Conservation (phyloP, 2,888 invertebrate genomes). For the Furcula furcula region DNA sequence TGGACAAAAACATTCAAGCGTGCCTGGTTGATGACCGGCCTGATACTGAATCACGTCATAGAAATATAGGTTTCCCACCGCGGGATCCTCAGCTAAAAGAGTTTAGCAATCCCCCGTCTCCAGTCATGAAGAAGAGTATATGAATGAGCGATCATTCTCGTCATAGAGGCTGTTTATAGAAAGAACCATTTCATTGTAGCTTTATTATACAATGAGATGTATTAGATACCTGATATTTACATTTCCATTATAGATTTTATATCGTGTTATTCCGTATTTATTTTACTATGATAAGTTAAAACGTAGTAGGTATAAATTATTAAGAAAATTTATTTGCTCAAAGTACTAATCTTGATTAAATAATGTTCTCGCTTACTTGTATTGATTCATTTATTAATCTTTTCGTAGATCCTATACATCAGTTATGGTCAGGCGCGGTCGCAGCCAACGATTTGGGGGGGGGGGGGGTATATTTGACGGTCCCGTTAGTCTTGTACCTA, state of each 20-base stretch:
- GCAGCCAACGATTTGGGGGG: too few relatives aligned
- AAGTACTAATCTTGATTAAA: slow-evolving; percentile 66
- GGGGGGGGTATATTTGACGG: too few relatives aligned
- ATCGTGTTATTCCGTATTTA: slow-evolving; percentile 77
- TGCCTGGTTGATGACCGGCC: slow-evolving; percentile 61
- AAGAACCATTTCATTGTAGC: slow-evolving; percentile 40
- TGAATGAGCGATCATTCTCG: slow-evolving; percentile 34
- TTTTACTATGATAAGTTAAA: slow-evolving; percentile 67
- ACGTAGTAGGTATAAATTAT: slow-evolving; percentile 64
- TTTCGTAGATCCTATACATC: too few relatives aligned
- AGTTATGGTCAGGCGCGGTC: too few relatives aligned
- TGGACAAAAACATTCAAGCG: slow-evolving; percentile 72
- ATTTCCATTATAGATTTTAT: slow-evolving; percentile 80
- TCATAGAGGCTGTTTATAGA: slow-evolving; percentile 55
- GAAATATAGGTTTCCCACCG: slow-evolving; percentile 42
- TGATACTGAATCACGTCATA: slow-evolving; percentile 50
- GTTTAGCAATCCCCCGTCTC: slow-evolving; percentile 59
- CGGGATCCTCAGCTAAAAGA: slow-evolving; percentile 38
- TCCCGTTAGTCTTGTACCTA: too few relatives aligned
- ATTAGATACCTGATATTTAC: slow-evolving; percentile 75
- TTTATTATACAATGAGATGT: slow-evolving; percentile 50
- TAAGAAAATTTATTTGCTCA: slow-evolving; percentile 76
- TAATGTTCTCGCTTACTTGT: slow-evolving; percentile 45
- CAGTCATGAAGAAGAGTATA: slow-evolving; percentile 62
- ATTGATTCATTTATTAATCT: slow-evolving; percentile 17